These are phyloP conservation scores for Myanophis thanlyinensis DNA, from an alignment of 2,113 vertebrate species.

Conservation along the genomic window DNA sequence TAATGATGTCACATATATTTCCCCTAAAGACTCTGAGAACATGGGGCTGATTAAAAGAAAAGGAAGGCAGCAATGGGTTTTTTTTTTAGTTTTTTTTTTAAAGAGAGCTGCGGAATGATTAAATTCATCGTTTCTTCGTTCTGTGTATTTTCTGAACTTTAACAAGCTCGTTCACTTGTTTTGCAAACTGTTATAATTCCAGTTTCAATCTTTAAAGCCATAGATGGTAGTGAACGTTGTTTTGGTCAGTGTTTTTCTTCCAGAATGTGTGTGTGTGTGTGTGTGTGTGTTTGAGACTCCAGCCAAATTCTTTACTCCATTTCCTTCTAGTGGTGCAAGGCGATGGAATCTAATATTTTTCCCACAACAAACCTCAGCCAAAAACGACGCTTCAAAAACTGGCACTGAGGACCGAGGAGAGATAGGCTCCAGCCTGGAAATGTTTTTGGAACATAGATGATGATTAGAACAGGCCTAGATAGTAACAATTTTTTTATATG, in stretches of 20 bases:
- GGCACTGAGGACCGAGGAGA: not conserved
- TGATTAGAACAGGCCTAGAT: slow-evolving; percentile 19
- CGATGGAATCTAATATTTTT: not conserved
- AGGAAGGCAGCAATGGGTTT: not conserved
- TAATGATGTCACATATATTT: not conserved
- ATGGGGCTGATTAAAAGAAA: not conserved
- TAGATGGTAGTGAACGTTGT: not conserved
- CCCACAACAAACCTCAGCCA: not conserved
- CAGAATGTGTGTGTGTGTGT: not conserved
- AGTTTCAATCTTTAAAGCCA: not conserved
- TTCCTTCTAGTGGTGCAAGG: not conserved
- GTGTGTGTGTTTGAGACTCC: not conserved
- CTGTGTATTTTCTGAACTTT: not conserved
- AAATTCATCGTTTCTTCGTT: not conserved
- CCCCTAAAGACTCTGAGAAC: not conserved
- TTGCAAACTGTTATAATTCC: not conserved
- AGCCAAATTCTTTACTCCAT: slow-evolving; percentile 1
- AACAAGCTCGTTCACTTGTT: not conserved
- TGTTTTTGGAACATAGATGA: not conserved
- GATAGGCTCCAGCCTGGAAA: not conserved
- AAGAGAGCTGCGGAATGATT: no score
- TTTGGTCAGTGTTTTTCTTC: not conserved
- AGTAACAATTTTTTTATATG: slow-evolving; percentile 20
- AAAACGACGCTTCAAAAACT: not conserved
- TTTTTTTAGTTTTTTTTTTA: no score